These are phyloP conservation scores for Pelagia noctiluca DNA, from an alignment of 30 jellyfish, hydroid and myxozoan genomes.

Conservation along the genomic window DNA sequence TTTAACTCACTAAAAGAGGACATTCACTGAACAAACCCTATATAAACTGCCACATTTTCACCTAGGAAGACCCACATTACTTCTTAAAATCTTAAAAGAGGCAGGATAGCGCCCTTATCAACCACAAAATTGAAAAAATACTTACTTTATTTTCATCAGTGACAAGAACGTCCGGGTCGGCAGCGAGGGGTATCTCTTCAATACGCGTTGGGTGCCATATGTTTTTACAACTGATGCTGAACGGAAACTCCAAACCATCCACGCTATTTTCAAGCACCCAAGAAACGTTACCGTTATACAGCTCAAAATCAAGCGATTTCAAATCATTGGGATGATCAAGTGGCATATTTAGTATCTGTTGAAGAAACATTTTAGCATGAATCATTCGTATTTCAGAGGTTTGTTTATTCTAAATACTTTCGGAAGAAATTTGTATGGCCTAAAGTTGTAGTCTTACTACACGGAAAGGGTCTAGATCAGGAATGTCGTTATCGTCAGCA, in stretches of 20 bases:
- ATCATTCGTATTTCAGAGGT: too few relatives aligned
- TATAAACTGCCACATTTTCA: too few relatives aligned
- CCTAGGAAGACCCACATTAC: too few relatives aligned
- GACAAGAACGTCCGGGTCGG: constrained; percentile 32
- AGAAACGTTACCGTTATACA: constrained; percentile 54
- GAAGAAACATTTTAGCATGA: neutral
- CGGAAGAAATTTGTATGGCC: too few relatives aligned
- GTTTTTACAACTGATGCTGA: constrained; percentile 39
- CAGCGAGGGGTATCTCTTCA: constrained; percentile 62
- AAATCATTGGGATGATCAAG: constrained; percentile 71
- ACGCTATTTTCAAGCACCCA: constrained; percentile 59
- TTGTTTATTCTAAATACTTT: too few relatives aligned
- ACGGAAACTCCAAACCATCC: constrained; percentile 70
- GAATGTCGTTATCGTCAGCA: too few relatives aligned
- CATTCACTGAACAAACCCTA: too few relatives aligned
- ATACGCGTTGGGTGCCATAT: constrained; percentile 70
- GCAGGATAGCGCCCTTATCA: neutral
- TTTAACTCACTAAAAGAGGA: too few relatives aligned
- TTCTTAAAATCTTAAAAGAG: too few relatives aligned
- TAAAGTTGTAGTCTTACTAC: too few relatives aligned
- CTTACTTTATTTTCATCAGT: constrained; percentile 85
- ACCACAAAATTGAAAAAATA: neutral
- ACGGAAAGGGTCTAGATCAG: too few relatives aligned
- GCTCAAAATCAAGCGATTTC: constrained; percentile 57
- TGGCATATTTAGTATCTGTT: constrained; percentile 62